Percentiles rank a stretch among this genome's conserved stretches.
Evolutionary conservation across 1,140 invertebrate species (phyloP).

Genomic region (Hylaeus volcanicus): DNA sequence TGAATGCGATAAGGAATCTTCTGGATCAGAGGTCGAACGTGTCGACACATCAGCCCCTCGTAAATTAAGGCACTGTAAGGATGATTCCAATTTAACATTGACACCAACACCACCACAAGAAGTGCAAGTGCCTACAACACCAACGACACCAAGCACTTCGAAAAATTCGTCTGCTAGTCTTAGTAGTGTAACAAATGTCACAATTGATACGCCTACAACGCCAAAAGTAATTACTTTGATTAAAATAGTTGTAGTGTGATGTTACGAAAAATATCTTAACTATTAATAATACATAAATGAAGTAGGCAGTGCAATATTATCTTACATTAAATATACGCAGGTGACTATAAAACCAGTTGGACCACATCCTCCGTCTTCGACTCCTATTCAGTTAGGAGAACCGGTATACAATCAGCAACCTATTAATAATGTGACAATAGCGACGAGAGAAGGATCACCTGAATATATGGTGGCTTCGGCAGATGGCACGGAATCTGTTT

Average conservation of each 20-base stretch:
- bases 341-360: constrained; percentile 77
- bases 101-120: constrained; percentile 66
- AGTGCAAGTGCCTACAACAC: constrained; percentile 68
- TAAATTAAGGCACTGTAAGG: constrained; percentile 87
- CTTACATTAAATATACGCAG: constrained; percentile 55
- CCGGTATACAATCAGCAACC: constrained; percentile 64
- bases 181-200: constrained; percentile 57
- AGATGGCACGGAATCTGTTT: constrained; percentile 73
- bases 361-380: constrained; percentile 64
- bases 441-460: constrained; percentile 76
- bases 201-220: constrained; percentile 66
- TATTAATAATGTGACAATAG: constrained; percentile 68
- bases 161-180: constrained; percentile 57
- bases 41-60: constrained; percentile 89
- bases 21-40: constrained; percentile 87
- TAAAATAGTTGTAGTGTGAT: too few relatives aligned
- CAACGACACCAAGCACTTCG: constrained; percentile 69
- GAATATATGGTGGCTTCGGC: constrained; percentile 78
- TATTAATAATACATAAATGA: neutral
- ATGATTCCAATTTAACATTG: constrained; percentile 75
- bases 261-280: neutral
- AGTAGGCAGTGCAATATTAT: neutral
- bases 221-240: constrained; percentile 69
- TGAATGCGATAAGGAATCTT: constrained; percentile 91
- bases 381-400: constrained; percentile 65